Evolutionary conservation across 2,797 vertebrate species (phyloP), one percentile per base, ranked within the genome.

Genomic region (Morus bassanus): DNA sequence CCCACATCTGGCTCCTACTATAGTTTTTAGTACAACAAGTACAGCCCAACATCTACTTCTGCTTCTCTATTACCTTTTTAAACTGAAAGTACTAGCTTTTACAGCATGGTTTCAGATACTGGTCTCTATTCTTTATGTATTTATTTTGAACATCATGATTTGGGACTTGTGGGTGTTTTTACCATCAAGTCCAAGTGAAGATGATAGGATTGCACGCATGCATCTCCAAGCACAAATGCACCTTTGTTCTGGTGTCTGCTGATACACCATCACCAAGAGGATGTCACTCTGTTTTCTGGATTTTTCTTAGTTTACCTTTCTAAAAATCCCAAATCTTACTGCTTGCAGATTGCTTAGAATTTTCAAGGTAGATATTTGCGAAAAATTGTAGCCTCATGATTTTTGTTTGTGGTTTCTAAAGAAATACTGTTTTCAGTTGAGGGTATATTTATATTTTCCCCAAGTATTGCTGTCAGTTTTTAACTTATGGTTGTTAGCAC

Each of bases 201-300:
- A 18, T 35, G 25, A 27, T 50, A 18, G 8, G 13, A 73, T 68
- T 65, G 37, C 1, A 0, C 7, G 18, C 33, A 13, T 0, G 1
- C 4, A 13, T 50, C 18, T 82, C 50, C 50, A 72, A 48, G 54
- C 19, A 78, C 23, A 87, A 63, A n/a, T 18, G 30, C 15, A 3
- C 8, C 8, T 43, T 81, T 41, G 4, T 89, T 88, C 67, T 63
- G 21, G 9, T 8, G 2, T 27, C 50, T 88, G 33, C 25, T 37
- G 35, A 51, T 56, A 63, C 19, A 11, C 28, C n/a, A 13, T 41
- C 7, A 19, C 73, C 41, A 35, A 65, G 54, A 67, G 21, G 23
- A 28, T 45, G 8, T 31, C 16, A 10, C n/a, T 56, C 43, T 30
- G 6, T n/a, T 85, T 83, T 65, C 46, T 46, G n/a, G 11, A 37